phyloP scores from a whole-genome alignment of 1,140 invertebrate genomes.

The Kradibia gibbosae region DNA sequence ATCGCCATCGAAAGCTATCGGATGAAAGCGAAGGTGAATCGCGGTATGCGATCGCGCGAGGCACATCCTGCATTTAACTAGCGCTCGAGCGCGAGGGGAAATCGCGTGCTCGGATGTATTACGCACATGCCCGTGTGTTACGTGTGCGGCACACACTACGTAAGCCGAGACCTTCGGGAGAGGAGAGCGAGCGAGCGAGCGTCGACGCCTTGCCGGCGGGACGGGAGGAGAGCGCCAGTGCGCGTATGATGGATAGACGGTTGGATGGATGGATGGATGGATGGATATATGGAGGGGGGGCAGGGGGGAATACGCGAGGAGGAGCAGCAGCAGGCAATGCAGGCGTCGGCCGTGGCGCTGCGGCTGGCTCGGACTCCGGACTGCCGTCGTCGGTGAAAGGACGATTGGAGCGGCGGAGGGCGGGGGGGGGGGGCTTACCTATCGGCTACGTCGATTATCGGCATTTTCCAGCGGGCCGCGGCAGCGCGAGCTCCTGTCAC shows the following conservation, averaged over 20 bases:
- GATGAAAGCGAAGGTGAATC: conserved; percentile 42
- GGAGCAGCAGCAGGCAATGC: too few species aligned
- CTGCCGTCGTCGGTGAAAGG: conserved; percentile 39
- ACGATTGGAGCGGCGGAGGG: conserved; percentile 42
- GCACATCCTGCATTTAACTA: conserved; percentile 33
- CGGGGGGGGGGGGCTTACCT: conserved; percentile 41
- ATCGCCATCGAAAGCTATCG: background rate
- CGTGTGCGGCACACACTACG: background rate
- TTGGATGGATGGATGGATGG: background rate
- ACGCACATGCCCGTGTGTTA: background rate
- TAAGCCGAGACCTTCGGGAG: conserved; percentile 35
- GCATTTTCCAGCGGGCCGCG: conserved; percentile 34
- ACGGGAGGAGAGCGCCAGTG: background rate
- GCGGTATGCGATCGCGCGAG: background rate
- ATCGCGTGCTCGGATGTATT: conserved; percentile 24
- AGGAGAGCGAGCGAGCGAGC: conserved; percentile 1
- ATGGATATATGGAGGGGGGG: background rate
- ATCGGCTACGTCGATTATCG: conserved; percentile 43
- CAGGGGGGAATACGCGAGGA: background rate
- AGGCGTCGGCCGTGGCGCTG: conserved; percentile 12
- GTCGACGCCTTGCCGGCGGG: background rate
- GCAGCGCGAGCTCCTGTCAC: background rate
- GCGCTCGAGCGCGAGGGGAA: background rate
- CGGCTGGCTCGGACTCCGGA: background rate
- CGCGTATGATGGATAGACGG: background rate